Base-by-base conservation (phyloP, 1,140 invertebrate genomes). In the Cotesia chilonis region DNA sequence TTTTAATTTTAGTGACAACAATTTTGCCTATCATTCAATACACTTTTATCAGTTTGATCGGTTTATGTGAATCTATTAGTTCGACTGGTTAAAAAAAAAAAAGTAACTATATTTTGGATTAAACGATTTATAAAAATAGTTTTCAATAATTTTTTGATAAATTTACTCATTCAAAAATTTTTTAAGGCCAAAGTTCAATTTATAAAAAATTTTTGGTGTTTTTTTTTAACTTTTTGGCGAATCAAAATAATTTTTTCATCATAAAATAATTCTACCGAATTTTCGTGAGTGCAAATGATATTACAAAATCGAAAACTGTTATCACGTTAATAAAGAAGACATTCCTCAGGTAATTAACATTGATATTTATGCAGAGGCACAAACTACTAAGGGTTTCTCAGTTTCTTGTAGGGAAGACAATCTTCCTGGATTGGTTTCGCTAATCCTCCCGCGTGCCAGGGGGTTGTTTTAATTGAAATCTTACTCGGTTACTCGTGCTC, bases 381-480 rank as follows among this genome's bases (percentile, higher is more conserved):
- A 87, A 87, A 84, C 83, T 80, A 70, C 74, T 59, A 73, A 73
- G 64, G 70, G 52, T 73, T 73, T 80, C 76, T 79, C 78, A 78
- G 59, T 72, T 55, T 70, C 54, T 68, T 55, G 14, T 14, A 55
- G 60, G 41, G 55, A 54, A 38, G 60, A 70, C 68, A 68, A 65
- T 61, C 65, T 47, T 47, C 76, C 79, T 81, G 84, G 84, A 87
- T 87, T 87, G 83, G 83, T 85, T 85, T 79, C 81, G 80, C 81
- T 87, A 87, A 87, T 86, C 85, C 84, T 77, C 79, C 59, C 72
- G 74, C 81, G 65, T 85, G 80, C 78, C 77, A 79, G 84, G 84
- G 84, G 84, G 83, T 86, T 86, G 84, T 86, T 87, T 87, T 87
- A 87, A 87, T 87, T 87, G 85, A 87, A 87, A 87, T 87, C 85